Percentiles rank a stretch among this genome's conserved stretches.
phyloP scores from a whole-genome alignment of 2,888 invertebrate genomes.

The Caradrina kadenii region DNA sequence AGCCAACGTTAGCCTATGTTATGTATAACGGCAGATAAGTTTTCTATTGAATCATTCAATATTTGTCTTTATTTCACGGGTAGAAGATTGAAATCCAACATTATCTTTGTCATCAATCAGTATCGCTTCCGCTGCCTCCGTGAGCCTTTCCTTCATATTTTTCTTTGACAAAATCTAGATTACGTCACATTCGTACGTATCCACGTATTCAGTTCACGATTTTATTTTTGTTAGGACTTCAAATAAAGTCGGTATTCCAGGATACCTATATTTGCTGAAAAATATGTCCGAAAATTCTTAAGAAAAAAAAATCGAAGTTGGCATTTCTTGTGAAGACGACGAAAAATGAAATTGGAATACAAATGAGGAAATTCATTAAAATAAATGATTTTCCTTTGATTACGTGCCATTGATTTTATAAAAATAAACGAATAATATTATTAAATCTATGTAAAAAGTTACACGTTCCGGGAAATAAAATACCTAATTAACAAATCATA shows the following conservation, averaged over 20 bases:
- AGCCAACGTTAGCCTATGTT: not conserved
- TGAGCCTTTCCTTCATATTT: conserved; percentile 8
- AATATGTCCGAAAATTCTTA: conserved; percentile 14
- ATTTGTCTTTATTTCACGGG: not conserved
- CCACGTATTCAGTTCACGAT: conserved; percentile 40
- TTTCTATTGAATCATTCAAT: not conserved
- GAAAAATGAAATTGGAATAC: conserved; percentile 10
- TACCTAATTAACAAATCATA: conserved; percentile 3
- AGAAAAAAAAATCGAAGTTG: conserved; percentile 32
- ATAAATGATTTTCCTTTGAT: conserved; percentile 10
- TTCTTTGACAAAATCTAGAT: conserved; percentile 11
- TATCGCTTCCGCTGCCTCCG: not conserved
- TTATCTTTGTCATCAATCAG: conserved; percentile 3
- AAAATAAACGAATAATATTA: not conserved
- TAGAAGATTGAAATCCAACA: not conserved
- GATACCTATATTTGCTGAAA: conserved; percentile 35
- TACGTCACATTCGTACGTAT: conserved; percentile 3
- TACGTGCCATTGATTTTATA: not conserved
- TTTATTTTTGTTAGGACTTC: conserved; percentile 37
- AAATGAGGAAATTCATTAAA: conserved; percentile 14
- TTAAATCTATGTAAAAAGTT: not conserved
- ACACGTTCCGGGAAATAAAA: not conserved
- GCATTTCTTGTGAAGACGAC: not conserved
- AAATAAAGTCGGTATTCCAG: conserved; percentile 14
- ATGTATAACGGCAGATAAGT: not conserved